Conservation (phyloP, 1,140 invertebrate genomes). For the Pseudomyrmex dendroicus region DNA sequence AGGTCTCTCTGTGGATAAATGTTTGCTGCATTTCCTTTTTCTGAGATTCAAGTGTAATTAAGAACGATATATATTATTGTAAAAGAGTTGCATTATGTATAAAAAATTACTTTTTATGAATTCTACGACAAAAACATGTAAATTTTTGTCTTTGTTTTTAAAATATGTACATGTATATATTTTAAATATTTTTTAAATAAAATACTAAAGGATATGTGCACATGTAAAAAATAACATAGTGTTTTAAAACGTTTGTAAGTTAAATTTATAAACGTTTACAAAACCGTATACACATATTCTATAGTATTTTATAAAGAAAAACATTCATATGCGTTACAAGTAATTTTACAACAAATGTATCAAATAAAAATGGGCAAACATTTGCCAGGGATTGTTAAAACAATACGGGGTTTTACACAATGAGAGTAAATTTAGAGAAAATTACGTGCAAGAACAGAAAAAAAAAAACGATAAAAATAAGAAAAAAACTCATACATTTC, state of each 20-base stretch:
- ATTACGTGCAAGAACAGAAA: slow-evolving; percentile 48
- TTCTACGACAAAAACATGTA: too few species aligned
- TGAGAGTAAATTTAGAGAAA: slow-evolving; percentile 29
- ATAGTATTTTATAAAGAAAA: not conserved
- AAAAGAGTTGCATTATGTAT: too few species aligned
- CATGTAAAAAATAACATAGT: too few species aligned
- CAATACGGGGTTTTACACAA: slow-evolving; percentile 37
- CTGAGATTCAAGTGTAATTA: not conserved
- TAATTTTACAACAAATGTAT: slow-evolving; percentile 18
- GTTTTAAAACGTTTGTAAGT: too few species aligned
- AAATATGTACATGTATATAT: too few species aligned
- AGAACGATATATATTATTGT: not conserved
- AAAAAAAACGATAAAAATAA: slow-evolving; percentile 63
- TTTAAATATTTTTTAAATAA: too few species aligned
- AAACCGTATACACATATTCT: too few species aligned
- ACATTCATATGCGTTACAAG: not conserved
- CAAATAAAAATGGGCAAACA: slow-evolving; percentile 69
- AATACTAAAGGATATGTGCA: too few species aligned
- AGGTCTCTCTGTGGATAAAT: slow-evolving; percentile 66
- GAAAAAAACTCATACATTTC: slow-evolving; percentile 78
- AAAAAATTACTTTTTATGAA: too few species aligned
- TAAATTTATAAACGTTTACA: too few species aligned
- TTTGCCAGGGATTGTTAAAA: slow-evolving; percentile 69
- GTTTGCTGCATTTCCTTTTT: slow-evolving; percentile 70
- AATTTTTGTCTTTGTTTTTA: too few species aligned